phyloP scores from a whole-genome alignment of 2,888 invertebrate species.

The Oscheius sp. region DNA sequence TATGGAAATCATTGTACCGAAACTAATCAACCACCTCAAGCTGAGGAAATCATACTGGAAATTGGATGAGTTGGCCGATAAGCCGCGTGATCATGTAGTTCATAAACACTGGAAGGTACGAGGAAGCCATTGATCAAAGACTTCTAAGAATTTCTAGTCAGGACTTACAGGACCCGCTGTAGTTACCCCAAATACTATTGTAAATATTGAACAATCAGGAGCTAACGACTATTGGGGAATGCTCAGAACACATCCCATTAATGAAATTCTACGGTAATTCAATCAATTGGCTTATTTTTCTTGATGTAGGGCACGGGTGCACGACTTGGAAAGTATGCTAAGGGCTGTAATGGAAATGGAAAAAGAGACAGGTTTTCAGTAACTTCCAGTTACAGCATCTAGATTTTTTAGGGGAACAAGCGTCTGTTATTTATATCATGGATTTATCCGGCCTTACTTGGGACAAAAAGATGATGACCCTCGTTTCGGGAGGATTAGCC shows the following conservation, averaged over 20 bases:
- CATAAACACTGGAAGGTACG: slow-evolving; percentile 64
- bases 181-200: slow-evolving; percentile 61
- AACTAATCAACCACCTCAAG: slow-evolving; percentile 59
- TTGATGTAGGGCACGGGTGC: slow-evolving; percentile 54
- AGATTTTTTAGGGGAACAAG: slow-evolving; percentile 58
- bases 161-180: slow-evolving; percentile 64
- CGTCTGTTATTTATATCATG: slow-evolving; percentile 70
- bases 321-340: slow-evolving; percentile 71
- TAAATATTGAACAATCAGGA: slow-evolving; percentile 71
- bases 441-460: slow-evolving; percentile 68
- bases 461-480: slow-evolving; percentile 60
- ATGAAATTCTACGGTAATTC: slow-evolving; percentile 57
- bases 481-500: slow-evolving; percentile 65
- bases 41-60: slow-evolving; percentile 61
- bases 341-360: slow-evolving; percentile 69
- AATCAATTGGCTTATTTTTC: not conserved
- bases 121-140: not conserved
- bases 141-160: slow-evolving; percentile 41
- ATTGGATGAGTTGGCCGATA: slow-evolving; percentile 54
- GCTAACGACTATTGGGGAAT: slow-evolving; percentile 70
- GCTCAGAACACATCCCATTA: slow-evolving; percentile 67
- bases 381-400: not conserved
- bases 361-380: slow-evolving; percentile 60
- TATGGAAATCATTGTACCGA: slow-evolving; percentile 57
- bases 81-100: slow-evolving; percentile 58